phyloP scores from a whole-genome alignment of 2,888 invertebrate species.

The Neria commutata region DNA sequence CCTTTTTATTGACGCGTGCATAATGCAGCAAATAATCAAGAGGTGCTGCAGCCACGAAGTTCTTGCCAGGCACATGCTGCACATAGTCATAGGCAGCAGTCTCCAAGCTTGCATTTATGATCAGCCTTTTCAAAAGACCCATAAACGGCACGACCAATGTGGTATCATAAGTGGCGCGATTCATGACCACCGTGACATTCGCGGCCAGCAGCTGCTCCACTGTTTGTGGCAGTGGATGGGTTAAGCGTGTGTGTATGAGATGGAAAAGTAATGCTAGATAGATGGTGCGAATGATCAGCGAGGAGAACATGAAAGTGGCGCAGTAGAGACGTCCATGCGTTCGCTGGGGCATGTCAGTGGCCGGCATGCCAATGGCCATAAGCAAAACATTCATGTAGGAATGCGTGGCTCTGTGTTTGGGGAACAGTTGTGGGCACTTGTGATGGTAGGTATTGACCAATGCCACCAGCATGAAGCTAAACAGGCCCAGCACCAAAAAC shows the following conservation, averaged over 20 bases:
- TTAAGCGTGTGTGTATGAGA: constrained; percentile 40
- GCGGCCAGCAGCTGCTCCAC: constrained; percentile 34
- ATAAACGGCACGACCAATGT: constrained; percentile 28
- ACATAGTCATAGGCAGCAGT: constrained; percentile 24
- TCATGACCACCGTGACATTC: constrained; percentile 32
- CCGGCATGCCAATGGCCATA: constrained; percentile 35
- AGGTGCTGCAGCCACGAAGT: constrained; percentile 25
- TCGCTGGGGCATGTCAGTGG: constrained; percentile 5
- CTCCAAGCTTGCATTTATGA: neutral
- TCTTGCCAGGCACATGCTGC: constrained; percentile 7
- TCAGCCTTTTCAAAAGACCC: constrained; percentile 14
- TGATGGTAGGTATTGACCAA: constrained; percentile 20
- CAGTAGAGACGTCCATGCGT: constrained; percentile 31
- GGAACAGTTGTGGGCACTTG: constrained; percentile 18
- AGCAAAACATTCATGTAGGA: constrained; percentile 31
- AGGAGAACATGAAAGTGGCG: constrained; percentile 14
- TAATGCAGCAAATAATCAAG: constrained; percentile 31
- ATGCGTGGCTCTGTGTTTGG: neutral
- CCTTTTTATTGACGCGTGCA: constrained; percentile 22
- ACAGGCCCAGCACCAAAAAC: no score
- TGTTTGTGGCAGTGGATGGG: constrained; percentile 32
- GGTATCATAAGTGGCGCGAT: constrained; percentile 22
- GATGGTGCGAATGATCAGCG: constrained; percentile 35
- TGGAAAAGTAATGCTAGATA: constrained; percentile 49
- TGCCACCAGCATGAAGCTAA: constrained; percentile 22